Percentiles rank a stretch among this genome's conserved stretches.
phyloP scores from a whole-genome alignment of 37 sponge, comb jelly and placozoan species.

The Diacarnus erythraeanus region DNA sequence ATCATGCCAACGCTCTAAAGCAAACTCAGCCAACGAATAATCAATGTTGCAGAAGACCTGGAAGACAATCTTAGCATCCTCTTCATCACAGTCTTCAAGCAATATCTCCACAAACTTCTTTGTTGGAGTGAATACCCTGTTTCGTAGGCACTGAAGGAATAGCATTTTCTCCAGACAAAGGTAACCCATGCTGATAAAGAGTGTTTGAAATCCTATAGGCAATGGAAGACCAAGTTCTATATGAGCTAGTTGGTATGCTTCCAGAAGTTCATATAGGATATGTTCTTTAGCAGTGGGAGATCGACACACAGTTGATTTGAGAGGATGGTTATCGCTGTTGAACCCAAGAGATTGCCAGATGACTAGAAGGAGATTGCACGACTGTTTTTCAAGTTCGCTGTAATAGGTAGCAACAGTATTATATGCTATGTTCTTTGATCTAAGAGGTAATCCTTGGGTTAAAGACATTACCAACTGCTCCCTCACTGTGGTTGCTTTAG shows the following conservation, averaged over 20 bases:
- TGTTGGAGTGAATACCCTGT: conserved; percentile 40
- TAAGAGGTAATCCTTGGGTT: background rate
- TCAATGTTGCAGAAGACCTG: conserved; percentile 33
- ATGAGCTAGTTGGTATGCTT: conserved; percentile 50
- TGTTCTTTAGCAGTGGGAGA: conserved; percentile 32
- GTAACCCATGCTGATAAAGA: conserved; percentile 44
- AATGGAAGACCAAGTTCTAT: conserved; percentile 39
- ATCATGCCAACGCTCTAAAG: conserved; percentile 19
- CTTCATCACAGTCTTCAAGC: conserved; percentile 1
- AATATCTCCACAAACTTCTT: conserved; percentile 44
- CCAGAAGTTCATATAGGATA: conserved; percentile 53
- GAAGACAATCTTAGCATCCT: conserved; percentile 21
- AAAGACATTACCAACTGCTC: conserved; percentile 8
- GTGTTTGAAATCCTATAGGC: conserved; percentile 62
- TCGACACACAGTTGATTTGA: conserved; percentile 26
- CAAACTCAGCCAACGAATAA: conserved; percentile 5
- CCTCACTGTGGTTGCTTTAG: background rate
- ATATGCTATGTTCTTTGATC: conserved; percentile 1
- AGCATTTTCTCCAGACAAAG: conserved; percentile 25
- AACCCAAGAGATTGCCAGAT: conserved; percentile 61
- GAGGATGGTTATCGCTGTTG: conserved; percentile 43
- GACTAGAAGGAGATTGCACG: conserved; percentile 33
- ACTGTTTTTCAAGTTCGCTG: conserved; percentile 38
- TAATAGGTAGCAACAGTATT: conserved; percentile 20
- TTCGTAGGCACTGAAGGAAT: conserved; percentile 53